These are phyloP conservation scores for Coremacera marginata DNA, from an alignment of 2,888 invertebrate genomes.

Conservation along the genomic window DNA sequence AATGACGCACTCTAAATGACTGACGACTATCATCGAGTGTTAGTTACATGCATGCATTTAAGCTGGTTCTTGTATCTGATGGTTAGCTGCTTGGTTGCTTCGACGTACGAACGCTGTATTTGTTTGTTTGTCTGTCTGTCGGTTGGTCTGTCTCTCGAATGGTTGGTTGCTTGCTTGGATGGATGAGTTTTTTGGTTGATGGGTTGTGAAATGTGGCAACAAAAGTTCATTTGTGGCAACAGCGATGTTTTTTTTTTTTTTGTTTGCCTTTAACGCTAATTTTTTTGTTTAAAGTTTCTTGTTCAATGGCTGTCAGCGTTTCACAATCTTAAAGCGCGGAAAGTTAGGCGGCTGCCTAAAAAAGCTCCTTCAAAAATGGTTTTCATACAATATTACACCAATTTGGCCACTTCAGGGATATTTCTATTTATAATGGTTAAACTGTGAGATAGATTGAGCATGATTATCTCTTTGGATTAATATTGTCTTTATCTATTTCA, in stretches of 20 bases:
- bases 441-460: too few relatives aligned
- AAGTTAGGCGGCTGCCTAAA: too few relatives aligned
- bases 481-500: too few relatives aligned
- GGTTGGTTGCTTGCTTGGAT: slow-evolving; percentile 23
- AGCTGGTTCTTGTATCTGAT: too few relatives aligned
- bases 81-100: neutral
- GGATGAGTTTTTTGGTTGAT: slow-evolving; percentile 34
- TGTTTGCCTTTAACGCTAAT: neutral
- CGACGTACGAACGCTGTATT: neutral
- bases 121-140: neutral
- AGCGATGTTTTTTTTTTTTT: neutral
- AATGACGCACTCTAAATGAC: neutral
- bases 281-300: neutral
- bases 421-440: too few relatives aligned
- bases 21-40: neutral
- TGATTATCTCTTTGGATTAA: too few relatives aligned
- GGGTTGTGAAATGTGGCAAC: slow-evolving; percentile 32
- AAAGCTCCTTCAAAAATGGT: too few relatives aligned
- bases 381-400: too few relatives aligned
- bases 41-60: too few relatives aligned
- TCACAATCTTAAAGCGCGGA: too few relatives aligned
- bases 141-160: neutral
- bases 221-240: slow-evolving; percentile 32
- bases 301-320: neutral
- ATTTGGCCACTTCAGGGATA: too few relatives aligned